Percentiles rank a stretch among this genome's conserved stretches.
Conservation (phyloP, 2,797 vertebrate species). For the Pantherophis vulpinus region DNA sequence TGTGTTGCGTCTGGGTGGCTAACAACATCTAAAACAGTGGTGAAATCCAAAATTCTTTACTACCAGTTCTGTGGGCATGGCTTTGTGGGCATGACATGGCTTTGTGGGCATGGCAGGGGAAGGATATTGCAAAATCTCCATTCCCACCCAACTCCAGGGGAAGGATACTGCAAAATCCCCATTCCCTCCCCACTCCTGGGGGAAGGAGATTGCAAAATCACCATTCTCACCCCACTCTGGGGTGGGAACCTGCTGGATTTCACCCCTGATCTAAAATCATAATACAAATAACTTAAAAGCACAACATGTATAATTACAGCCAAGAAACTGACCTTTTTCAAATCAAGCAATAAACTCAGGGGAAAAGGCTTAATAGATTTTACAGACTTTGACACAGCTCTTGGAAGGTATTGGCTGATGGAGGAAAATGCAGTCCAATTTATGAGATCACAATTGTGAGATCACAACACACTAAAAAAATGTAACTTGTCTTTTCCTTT, state of each 20-base stretch:
- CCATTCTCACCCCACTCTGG: too few species aligned
- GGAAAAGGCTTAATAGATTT: not conserved
- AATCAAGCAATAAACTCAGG: not conserved
- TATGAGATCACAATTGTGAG: not conserved
- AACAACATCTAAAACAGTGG: not conserved
- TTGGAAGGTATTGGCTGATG: not conserved
- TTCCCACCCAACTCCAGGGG: too few species aligned
- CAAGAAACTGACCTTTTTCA: not conserved
- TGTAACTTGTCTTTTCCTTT: not conserved
- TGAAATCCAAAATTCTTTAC: too few species aligned
- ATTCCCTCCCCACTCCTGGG: too few species aligned
- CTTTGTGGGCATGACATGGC: too few species aligned
- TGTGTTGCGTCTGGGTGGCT: not conserved
- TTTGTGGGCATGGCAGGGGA: too few species aligned
- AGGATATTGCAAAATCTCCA: too few species aligned
- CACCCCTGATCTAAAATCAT: not conserved
- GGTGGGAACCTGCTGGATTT: too few species aligned
- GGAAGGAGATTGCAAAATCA: too few species aligned
- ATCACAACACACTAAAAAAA: not conserved
- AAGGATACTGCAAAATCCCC: too few species aligned
- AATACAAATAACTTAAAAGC: not conserved
- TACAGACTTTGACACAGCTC: not conserved
- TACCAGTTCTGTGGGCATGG: too few species aligned
- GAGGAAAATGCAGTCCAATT: not conserved
- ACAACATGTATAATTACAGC: not conserved